Conservation (phyloP, 2,888 invertebrate species). For the Tinea pellionella region DNA sequence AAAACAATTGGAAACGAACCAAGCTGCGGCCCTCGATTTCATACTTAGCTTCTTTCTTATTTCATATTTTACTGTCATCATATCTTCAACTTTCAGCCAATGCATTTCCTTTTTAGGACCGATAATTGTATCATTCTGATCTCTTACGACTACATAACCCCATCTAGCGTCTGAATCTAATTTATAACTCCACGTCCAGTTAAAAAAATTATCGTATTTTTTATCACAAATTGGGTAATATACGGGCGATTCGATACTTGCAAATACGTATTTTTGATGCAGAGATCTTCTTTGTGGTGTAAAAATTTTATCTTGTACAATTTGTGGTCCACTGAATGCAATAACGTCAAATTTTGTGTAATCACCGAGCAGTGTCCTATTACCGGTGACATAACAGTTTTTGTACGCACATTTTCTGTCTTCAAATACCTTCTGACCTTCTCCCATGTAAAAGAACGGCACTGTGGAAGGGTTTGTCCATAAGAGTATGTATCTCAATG, state of each 20-base stretch:
- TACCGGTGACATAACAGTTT: conserved; percentile 38
- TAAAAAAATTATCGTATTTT: conserved; percentile 31
- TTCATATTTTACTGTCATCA: conserved; percentile 23
- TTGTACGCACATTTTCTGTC: conserved; percentile 30
- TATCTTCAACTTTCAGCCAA: conserved; percentile 28
- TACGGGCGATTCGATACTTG: conserved; percentile 30
- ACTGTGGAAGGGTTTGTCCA: conserved; percentile 32
- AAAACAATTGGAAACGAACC: conserved; percentile 34
- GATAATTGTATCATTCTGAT: conserved; percentile 24
- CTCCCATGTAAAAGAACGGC: conserved; percentile 34
- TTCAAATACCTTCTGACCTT: conserved; percentile 30
- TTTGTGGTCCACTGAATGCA: conserved; percentile 34
- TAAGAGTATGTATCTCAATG: conserved; percentile 34
- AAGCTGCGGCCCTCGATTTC: conserved; percentile 16
- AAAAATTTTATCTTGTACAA: conserved; percentile 17
- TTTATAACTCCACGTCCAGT: conserved; percentile 42
- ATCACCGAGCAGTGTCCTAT: conserved; percentile 25
- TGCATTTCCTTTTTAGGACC: conserved; percentile 32
- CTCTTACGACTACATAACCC: conserved; percentile 30
- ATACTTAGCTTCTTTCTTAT: conserved; percentile 15
- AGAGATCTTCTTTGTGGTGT: conserved; percentile 22
- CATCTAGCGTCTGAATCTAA: conserved; percentile 32
- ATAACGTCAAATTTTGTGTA: conserved; percentile 34
- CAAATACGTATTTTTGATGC: conserved; percentile 30
- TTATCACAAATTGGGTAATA: conserved; percentile 29